Percentiles rank a stretch among this genome's conserved stretches.
Evolutionary conservation across 2,113 vertebrate genomes (phyloP).

Genomic region (Dicentrarchus labrax): DNA sequence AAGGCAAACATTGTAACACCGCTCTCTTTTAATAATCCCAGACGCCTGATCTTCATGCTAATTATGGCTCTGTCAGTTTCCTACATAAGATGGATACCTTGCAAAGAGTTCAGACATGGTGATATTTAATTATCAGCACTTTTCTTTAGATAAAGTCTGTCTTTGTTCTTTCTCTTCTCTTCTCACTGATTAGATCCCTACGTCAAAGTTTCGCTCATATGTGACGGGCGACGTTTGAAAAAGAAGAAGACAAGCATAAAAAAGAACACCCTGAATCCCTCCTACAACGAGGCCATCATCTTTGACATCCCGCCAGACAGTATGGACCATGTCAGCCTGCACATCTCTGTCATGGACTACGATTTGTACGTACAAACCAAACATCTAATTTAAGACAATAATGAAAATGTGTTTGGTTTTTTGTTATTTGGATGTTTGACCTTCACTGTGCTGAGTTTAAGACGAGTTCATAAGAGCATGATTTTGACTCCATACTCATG

Average conservation of each 20-base stretch:
- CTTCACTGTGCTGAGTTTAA: not conserved
- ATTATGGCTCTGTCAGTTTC: constrained; percentile 14
- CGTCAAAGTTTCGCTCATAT: constrained; percentile 97
- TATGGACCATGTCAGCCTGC: constrained; percentile 98
- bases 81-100: not conserved
- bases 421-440: not conserved
- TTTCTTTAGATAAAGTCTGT: not conserved
- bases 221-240: constrained; percentile 95
- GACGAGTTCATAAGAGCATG: not conserved
- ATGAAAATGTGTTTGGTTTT: not conserved
- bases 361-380: constrained; percentile 87
- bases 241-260: constrained; percentile 99
- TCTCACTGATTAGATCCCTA: constrained; percentile 89
- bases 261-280: constrained; percentile 97
- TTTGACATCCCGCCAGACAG: constrained; percentile 99
- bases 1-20: constrained; percentile 28
- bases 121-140: not conserved
- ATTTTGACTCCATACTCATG: not conserved
- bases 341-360: constrained; percentile 99
- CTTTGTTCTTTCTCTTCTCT: not conserved
- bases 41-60: not conserved
- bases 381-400: not conserved
- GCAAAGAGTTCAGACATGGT: not conserved
- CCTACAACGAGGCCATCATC: constrained; percentile 99
- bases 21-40: constrained; percentile 21